Evolutionary conservation across 2,797 vertebrate species (phyloP).

Genomic region (Pampus argenteus): DNA sequence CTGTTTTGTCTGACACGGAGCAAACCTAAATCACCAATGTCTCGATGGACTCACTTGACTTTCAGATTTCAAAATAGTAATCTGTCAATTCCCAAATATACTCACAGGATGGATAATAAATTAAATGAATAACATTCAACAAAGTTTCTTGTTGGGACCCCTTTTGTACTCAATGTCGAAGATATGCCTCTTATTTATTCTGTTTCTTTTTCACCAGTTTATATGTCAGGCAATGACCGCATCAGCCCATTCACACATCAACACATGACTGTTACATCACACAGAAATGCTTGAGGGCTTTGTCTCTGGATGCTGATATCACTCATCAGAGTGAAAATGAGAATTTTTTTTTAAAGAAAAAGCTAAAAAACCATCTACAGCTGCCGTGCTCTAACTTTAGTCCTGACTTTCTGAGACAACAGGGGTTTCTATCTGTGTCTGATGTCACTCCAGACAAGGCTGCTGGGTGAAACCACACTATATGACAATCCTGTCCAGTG

Average conservation of each 20-base stretch:
- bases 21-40: background rate
- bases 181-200: background rate
- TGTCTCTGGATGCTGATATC: conserved; percentile 44
- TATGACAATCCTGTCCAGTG: conserved; percentile 78
- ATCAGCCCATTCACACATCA: conserved; percentile 6
- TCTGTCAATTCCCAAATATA: background rate
- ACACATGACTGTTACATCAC: conserved; percentile 20
- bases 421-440: conserved; percentile 62
- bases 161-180: background rate
- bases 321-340: conserved; percentile 12
- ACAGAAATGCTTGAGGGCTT: conserved; percentile 14
- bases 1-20: conserved; percentile 50
- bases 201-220: background rate
- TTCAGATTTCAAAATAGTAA: background rate
- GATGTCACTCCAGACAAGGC: conserved; percentile 77
- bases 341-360: conserved; percentile 23
- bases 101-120: background rate
- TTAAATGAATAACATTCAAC: background rate
- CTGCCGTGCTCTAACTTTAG: conserved; percentile 43
- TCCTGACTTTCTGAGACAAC: conserved; percentile 54
- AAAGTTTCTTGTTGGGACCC: background rate
- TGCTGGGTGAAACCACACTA: conserved; percentile 58
- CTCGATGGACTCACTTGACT: background rate
- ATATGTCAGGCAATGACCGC: conserved; percentile 8
- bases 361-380: conserved; percentile 31